A percentile compares a stretch with the other conserved stretches of the same genome.
Evolutionary conservation across 2,888 invertebrate species (phyloP).

Genomic region (Pristionchus maxplancki): DNA sequence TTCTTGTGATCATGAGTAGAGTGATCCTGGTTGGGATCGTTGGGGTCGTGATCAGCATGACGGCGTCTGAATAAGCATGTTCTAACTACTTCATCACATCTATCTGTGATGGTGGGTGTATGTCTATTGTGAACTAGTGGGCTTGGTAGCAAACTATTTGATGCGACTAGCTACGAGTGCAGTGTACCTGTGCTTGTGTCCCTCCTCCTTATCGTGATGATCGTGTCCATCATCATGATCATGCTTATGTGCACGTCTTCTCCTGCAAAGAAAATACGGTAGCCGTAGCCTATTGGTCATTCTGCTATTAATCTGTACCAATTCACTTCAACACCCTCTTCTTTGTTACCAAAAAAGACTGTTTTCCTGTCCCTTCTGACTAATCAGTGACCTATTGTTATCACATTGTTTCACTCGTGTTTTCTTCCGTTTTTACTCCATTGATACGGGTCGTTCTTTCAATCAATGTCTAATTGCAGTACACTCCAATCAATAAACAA

Average conservation of each 20-base stretch:
- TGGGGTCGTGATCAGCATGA: neutral
- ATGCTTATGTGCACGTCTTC: slow-evolving; percentile 14
- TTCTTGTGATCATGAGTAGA: slow-evolving; percentile 57
- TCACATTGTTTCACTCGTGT: neutral
- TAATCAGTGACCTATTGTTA: neutral
- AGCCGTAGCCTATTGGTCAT: neutral
- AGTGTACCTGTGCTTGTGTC: slow-evolving; percentile 13
- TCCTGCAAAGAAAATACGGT: neutral
- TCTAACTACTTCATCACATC: neutral
- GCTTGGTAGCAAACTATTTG: too few species aligned
- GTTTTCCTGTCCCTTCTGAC: neutral
- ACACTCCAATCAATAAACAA: neutral
- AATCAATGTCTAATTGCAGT: neutral
- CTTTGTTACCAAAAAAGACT: neutral
- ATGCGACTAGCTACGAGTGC: neutral
- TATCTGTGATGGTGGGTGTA: neutral
- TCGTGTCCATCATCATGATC: slow-evolving; percentile 23
- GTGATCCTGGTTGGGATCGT: slow-evolving; percentile 58
- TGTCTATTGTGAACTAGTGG: neutral
- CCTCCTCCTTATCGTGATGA: slow-evolving; percentile 13
- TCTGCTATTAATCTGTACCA: neutral
- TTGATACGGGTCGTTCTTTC: neutral
- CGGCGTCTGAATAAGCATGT: neutral
- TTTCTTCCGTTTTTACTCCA: neutral
- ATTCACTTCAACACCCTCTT: neutral